Base-by-base conservation (phyloP, 2,888 invertebrate species). In the Cyclophora punctaria region DNA sequence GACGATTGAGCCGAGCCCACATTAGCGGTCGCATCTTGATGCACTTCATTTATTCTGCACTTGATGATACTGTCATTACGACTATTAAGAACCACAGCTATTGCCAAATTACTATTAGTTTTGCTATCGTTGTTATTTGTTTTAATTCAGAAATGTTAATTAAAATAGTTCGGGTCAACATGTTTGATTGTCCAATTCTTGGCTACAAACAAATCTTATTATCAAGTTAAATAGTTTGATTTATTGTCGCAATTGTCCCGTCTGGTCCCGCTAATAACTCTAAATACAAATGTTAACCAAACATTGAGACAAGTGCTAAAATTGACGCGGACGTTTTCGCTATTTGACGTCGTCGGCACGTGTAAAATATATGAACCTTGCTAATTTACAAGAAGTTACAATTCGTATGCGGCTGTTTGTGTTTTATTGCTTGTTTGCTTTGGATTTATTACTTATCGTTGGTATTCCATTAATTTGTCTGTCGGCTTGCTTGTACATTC, bases 11-110 rank as follows among this genome's bases (percentile, higher is more conserved):
- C 45, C 47, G 45, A 55, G 49, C 49, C 53, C 50, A 55, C 47
- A 56, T 58, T 53, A 55, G 44, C 52, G 50, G 54, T 49, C 54
- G 51, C 53, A 48, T 55, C 44, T 56, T 51, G 46, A 49, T 55
- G 48, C 57, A 57, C 57, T 52, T 44, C 40, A 50, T 46, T 53
- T 48, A 49, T 48, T 34, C 41, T 58, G 45, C 47, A 54, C 55
- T 53, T 48, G 47, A 54, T 52, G 50, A 48, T 51, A 51, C 34
- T 44, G 44, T 44, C 48, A 51, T 56, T 51, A 41, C 40, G 49
- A 48, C 47, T 42, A 43, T 49, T 44, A 46, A 47, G 48, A 54
- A 49, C 35, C 7, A 49, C 34, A 44, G 48, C 52, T 43, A 46
- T 42, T 48, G 54, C 56, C 53, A 55, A 41, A 58, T 41, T 41